Percentiles rank a stretch among this genome's conserved stretches.
phyloP scores from a whole-genome alignment of 2,113 vertebrate species.

The Coturnix japonica region DNA sequence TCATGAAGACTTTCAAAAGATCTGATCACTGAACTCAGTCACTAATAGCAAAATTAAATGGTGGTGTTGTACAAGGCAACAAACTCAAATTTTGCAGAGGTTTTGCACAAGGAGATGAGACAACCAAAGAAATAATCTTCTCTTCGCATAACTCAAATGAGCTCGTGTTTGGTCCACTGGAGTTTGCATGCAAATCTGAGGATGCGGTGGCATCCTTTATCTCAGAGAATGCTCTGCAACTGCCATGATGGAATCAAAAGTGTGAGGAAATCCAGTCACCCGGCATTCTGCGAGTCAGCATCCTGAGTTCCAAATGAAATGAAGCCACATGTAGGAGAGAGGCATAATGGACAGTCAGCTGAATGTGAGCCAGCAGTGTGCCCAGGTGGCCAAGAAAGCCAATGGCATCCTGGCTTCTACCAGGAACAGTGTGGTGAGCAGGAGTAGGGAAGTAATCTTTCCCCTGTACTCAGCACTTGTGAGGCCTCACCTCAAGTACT shows the following conservation, averaged over 20 bases:
- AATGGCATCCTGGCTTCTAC: too few relatives aligned
- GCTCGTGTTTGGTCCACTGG: fast-evolving
- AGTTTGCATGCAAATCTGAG: neutral
- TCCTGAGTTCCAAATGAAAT: neutral
- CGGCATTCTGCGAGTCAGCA: neutral
- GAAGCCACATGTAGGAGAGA: neutral
- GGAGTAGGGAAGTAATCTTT: too few relatives aligned
- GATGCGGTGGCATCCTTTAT: neutral
- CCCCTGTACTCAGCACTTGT: too few relatives aligned
- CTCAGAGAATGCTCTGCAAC: neutral
- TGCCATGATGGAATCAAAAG: neutral
- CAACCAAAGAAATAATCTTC: neutral
- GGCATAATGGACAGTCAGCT: neutral
- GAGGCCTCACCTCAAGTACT: too few relatives aligned
- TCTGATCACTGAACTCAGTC: neutral
- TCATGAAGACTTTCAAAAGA: neutral
- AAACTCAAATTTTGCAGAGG: neutral
- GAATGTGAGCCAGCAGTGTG: too few relatives aligned
- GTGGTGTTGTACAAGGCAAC: neutral
- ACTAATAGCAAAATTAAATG: neutral
- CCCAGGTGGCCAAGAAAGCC: too few relatives aligned
- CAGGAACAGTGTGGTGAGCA: too few relatives aligned
- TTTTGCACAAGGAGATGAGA: neutral
- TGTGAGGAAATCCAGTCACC: neutral
- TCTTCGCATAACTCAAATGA: neutral